Conservation (phyloP, 2,113 vertebrate species). For the Pseudorhombus dupliciocellatus region DNA sequence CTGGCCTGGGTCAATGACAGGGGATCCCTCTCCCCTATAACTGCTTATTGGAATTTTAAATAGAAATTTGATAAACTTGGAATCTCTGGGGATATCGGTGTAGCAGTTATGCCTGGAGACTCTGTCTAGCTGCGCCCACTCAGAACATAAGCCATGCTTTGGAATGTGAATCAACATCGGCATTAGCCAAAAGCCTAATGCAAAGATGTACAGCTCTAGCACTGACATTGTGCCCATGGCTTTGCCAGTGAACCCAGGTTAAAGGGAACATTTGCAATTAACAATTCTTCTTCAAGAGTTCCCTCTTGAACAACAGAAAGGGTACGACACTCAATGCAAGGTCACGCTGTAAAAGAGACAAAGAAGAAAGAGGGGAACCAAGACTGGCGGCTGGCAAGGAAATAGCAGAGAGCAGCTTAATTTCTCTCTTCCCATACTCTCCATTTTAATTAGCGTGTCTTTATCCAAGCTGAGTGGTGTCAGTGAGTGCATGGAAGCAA, state of each 20-base stretch:
- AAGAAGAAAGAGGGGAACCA: constrained; percentile 11
- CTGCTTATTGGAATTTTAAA: constrained; percentile 71
- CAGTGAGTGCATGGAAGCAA: constrained; percentile 66
- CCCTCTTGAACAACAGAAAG: constrained; percentile 5
- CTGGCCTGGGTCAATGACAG: not conserved
- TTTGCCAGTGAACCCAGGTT: constrained; percentile 21
- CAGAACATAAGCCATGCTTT: constrained; percentile 42
- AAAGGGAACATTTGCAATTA: constrained; percentile 34
- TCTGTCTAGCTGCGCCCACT: constrained; percentile 31
- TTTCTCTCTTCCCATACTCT: constrained; percentile 36
- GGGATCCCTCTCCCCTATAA: constrained; percentile 7
- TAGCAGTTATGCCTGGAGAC: constrained; percentile 25
- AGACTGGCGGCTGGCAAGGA: not conserved
- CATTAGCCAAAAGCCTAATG: constrained; percentile 33
- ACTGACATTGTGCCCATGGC: constrained; percentile 38
- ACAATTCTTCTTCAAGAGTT: not conserved
- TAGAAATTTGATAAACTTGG: constrained; percentile 68
- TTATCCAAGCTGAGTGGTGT: constrained; percentile 57
- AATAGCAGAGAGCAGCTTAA: constrained; percentile 25
- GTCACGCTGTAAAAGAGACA: constrained; percentile 13
- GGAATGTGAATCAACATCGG: constrained; percentile 42
- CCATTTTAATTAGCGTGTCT: constrained; percentile 72
- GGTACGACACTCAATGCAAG: not conserved
- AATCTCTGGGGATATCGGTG: constrained; percentile 34
- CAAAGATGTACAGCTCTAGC: not conserved